Evolutionary conservation across 2,113 vertebrate species (phyloP), one percentile per base, ranked within the genome.

Genomic region (Tachuris rubrigastra): DNA sequence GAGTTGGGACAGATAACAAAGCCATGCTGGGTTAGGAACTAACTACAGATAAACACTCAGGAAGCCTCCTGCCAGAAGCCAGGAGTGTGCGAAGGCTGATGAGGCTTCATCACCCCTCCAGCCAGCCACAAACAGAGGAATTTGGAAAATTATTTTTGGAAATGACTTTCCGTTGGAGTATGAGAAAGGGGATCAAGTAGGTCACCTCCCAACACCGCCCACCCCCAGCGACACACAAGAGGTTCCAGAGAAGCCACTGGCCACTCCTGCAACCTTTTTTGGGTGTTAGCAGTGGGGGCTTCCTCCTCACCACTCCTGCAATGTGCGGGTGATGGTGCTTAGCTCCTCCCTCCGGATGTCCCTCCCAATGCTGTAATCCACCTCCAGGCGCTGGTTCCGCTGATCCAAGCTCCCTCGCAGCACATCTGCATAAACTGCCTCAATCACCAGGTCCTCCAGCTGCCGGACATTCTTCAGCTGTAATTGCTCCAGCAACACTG

Each of bases 281-380:
- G n/a, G 74, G 37, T 46, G 89, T 90, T 73, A 78, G 53, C 67
- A 77, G 2, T 3, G 83, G 49, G 59, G 86, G 83, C 88, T 96
- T 88, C 69, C 85, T 84, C 96, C 99, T 98, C 96, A 99, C 99
- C 99, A 99, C 97, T 99, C 99, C 97, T 99, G 99, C 94, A 99
- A 98, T 7, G 99, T 99, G 96, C 98, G 99, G 85, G 98, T 97
- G 80, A 99, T 99, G 98, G 98, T 98, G 66, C 98, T 99, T 63
- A 99, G 98, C 97, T 99, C 99, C 78, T 99, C 99, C 97, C 99
- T 98, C 66, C 99, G 99, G 90, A 99, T 99, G 97, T 99, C 99
- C 39, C 99, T 98, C 55, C 99, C 99, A 42, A 99, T 99, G 92
- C 99, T 99, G 98, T 99, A 99, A 97, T 99, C 99, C 39, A 99